Evolutionary conservation across 2,113 vertebrate species (phyloP).

Genomic region (Rousettus leschenaultii): DNA sequence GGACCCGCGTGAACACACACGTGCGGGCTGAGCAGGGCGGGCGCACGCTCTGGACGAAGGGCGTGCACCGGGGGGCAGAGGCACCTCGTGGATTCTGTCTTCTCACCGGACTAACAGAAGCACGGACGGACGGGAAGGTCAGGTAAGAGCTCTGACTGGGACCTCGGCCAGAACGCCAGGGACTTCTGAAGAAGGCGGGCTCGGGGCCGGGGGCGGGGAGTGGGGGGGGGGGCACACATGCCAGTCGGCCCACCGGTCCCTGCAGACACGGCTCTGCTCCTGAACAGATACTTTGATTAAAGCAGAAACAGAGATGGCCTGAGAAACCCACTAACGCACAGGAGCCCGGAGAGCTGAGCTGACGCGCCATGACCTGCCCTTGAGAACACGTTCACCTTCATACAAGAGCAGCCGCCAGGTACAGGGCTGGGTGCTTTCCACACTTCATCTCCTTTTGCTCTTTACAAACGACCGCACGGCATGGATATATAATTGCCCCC

Average conservation of each 20-base stretch:
- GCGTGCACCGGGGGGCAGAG: not conserved
- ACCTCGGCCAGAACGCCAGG: not conserved
- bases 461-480: not conserved
- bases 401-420: not conserved
- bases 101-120: not conserved
- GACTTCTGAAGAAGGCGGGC: not conserved
- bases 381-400: not conserved
- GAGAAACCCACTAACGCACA: not conserved
- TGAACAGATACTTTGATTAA: not conserved
- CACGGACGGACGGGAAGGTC: rapidly evolving
- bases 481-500: not conserved
- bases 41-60: not conserved
- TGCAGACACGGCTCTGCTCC: not conserved
- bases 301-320: not conserved
- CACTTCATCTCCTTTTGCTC: not conserved
- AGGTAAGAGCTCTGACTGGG: not conserved
- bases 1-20: too few species aligned
- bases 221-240: not conserved
- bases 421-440: not conserved
- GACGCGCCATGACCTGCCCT: not conserved
- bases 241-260: not conserved
- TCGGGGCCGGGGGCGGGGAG: not conserved
- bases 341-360: not conserved
- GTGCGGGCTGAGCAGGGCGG: not conserved
- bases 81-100: too few species aligned